phyloP scores from a whole-genome alignment of 1,140 invertebrate species.

The Bilobella aurantiaca region DNA sequence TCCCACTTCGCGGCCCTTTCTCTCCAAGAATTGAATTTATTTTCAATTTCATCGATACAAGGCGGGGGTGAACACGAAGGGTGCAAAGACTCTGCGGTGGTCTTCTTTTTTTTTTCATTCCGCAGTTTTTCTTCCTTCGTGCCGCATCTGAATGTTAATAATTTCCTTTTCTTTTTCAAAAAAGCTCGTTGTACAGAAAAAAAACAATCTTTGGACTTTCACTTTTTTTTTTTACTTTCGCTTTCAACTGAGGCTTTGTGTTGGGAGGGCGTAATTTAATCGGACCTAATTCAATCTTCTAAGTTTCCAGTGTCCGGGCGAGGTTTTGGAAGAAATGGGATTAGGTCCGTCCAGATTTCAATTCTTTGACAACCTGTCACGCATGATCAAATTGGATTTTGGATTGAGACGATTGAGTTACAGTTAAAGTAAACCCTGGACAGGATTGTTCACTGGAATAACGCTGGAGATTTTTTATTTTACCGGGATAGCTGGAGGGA shows the following conservation, averaged over 20 bases:
- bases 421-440: not conserved
- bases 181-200: too few relatives aligned
- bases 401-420: not conserved
- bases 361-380: not conserved
- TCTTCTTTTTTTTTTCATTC: not conserved
- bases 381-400: not conserved
- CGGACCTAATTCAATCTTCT: not conserved
- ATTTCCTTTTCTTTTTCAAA: too few relatives aligned
- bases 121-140: not conserved
- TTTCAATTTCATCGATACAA: slow-evolving; percentile 8
- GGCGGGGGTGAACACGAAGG: not conserved
- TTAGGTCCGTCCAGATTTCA: not conserved
- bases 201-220: too few relatives aligned
- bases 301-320: too few relatives aligned
- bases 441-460: too few relatives aligned
- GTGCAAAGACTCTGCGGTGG: not conserved
- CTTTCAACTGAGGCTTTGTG: too few relatives aligned
- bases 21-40: slow-evolving; percentile 3
- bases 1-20: not conserved
- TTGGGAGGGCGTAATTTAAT: not conserved
- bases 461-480: too few relatives aligned
- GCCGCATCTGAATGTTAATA: too few relatives aligned
- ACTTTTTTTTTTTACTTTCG: too few relatives aligned
- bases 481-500: slow-evolving; percentile 2
- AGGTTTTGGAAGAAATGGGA: too few relatives aligned